These are phyloP conservation scores for Cynopterus sphinx DNA, from an alignment of 2,797 vertebrate genomes.

Conservation along the genomic window DNA sequence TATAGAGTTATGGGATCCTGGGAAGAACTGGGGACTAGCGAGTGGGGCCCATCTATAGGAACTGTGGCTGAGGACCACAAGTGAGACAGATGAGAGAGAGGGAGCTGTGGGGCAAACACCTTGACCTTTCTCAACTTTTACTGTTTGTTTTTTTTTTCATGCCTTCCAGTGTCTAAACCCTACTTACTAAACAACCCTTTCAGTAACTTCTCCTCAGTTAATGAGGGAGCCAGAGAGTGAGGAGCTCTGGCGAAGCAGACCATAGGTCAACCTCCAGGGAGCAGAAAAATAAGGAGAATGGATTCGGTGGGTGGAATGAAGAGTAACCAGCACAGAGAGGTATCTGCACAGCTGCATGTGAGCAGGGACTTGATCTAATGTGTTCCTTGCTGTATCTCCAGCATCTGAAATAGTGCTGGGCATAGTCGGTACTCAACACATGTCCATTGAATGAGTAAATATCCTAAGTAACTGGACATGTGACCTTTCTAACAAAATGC, in stretches of 20 bases:
- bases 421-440: background rate
- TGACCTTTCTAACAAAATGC: background rate
- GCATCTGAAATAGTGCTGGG: background rate
- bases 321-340: background rate
- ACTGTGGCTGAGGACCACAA: background rate
- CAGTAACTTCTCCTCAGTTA: background rate
- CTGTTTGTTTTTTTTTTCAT: background rate
- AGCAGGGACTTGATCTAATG: background rate
- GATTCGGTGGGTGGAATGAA: background rate
- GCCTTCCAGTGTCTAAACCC: background rate
- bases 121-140: background rate
- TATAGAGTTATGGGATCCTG: background rate
- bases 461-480: background rate
- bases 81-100: background rate
- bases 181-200: background rate
- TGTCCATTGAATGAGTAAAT: background rate
- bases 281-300: background rate
- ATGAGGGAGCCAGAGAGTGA: background rate
- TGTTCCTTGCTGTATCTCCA: background rate
- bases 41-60: background rate
- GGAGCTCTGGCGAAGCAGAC: background rate
- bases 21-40: background rate
- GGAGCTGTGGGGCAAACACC: too few relatives aligned
- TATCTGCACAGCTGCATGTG: background rate
- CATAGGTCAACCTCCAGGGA: background rate